Percentiles rank a stretch among this genome's conserved stretches.
phyloP scores from a whole-genome alignment of 1,140 invertebrate species.

The Tachypleus tridentatus region DNA sequence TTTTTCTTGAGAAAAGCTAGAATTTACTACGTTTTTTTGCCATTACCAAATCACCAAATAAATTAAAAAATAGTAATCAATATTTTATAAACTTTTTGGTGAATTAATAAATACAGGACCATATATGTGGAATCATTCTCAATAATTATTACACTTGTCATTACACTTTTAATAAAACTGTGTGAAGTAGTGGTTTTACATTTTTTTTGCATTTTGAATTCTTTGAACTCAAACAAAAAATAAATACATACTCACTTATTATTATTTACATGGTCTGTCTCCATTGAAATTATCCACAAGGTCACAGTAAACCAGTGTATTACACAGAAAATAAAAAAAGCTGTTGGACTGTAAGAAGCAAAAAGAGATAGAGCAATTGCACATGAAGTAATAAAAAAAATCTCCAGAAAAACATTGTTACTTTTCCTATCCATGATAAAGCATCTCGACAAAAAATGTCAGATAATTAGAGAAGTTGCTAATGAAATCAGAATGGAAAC shows the following conservation, averaged over 20 bases:
- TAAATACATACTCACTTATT: conserved; percentile 16
- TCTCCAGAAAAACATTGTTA: conserved; percentile 62
- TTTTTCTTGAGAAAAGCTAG: too few relatives aligned
- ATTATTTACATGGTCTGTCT: conserved; percentile 23
- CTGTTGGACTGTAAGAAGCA: conserved; percentile 41
- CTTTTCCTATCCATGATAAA: conserved; percentile 48
- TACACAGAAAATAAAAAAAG: conserved; percentile 44
- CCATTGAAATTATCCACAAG: conserved; percentile 42
- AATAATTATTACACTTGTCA: too few relatives aligned
- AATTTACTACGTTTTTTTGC: too few relatives aligned
- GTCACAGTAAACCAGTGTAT: conserved; percentile 64
- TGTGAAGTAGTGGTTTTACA: too few relatives aligned
- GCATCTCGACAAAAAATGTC: conserved; percentile 63
- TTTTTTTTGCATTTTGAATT: background rate
- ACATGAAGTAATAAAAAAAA: conserved; percentile 56
- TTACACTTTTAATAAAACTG: too few relatives aligned
- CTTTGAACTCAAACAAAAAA: too few relatives aligned
- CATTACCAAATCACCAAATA: too few relatives aligned
- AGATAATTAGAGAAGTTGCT: conserved; percentile 73
- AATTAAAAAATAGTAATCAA: too few relatives aligned
- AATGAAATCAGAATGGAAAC: conserved; percentile 56
- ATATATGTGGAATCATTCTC: too few relatives aligned
- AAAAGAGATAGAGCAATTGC: conserved; percentile 38
- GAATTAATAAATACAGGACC: too few relatives aligned
- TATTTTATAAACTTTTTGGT: too few relatives aligned